Evolutionary conservation across 2,113 vertebrate species (phyloP), one percentile per base, ranked within the genome.

Genomic region (Sclerurus mexicanus): DNA sequence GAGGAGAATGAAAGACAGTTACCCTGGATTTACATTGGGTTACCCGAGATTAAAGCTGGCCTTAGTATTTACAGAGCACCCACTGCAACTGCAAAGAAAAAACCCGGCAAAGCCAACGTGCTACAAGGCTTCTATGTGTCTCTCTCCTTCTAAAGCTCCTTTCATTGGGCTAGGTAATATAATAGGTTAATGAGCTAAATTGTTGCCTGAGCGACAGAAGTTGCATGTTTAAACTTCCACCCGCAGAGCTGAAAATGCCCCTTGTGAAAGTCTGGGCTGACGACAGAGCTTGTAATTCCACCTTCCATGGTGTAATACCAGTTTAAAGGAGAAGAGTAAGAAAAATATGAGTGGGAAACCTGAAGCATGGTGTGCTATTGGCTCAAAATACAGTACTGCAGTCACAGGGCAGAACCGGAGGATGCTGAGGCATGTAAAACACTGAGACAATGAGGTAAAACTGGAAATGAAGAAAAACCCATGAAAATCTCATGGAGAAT

Each of bases 171-270:
- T 72, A 64, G 67, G 90, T 93, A 94, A 93, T 68, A 55, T 85
- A 93, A 93, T 50, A 91, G 63, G 82, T 53, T 94, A 95, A 94
- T 63, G n/a, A 92, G 85, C 88, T 88, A 75, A 93, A 91, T 72
- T 93, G 85, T 35, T 85, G 79, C 84, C 68, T 84, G 73, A 92
- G 86, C 82, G 75, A 79, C 75, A 91, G 59, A 86, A 84, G 56
- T 40, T 81, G 79, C 56, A 60, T 64, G 73, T 76, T 82, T 93
- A 84, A 89, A 63, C 81, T 73, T 84, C 82, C 35, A 39, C 16
- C 24, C 53, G 42, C 20, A 27, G 76, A 92, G 78, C 74, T 87
- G 77, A 87, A 93, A 89, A 83, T 22, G 83, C 20, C 50, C 72
- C 76, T 81, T 87, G 49, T 72, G 67, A 88, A 89, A 81, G 76